These are phyloP conservation scores for Yoshiicerus persimilis DNA, from an alignment of 1,140 invertebrate species.

Conservation along the genomic window DNA sequence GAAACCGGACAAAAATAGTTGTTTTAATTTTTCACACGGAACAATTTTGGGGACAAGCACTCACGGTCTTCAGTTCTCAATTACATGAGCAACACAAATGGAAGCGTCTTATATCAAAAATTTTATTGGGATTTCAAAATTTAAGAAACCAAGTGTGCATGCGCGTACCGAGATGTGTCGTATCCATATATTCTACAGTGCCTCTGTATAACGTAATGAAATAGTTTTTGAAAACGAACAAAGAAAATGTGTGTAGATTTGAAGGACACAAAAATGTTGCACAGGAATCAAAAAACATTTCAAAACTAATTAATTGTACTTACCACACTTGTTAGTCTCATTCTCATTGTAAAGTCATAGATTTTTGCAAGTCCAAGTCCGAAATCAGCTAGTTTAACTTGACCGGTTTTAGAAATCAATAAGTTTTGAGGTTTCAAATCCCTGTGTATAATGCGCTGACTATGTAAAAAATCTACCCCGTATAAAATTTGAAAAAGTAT, in stretches of 20 bases:
- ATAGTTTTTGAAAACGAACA: too few species aligned
- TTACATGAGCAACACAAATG: too few species aligned
- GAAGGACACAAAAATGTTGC: neutral
- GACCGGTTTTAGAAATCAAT: constrained; percentile 77
- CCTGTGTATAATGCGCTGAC: constrained; percentile 83
- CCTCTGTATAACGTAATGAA: too few species aligned
- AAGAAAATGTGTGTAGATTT: too few species aligned
- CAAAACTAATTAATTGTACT: constrained; percentile 52
- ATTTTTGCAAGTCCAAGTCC: constrained; percentile 93
- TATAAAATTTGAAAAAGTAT: constrained; percentile 83
- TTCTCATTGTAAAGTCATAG: constrained; percentile 90
- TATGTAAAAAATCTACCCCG: constrained; percentile 94
- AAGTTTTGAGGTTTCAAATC: constrained; percentile 96
- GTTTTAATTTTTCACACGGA: too few species aligned
- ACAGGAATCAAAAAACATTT: neutral
- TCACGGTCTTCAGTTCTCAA: too few species aligned
- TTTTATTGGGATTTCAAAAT: too few species aligned
- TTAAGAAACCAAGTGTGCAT: too few species aligned
- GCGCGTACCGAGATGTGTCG: too few species aligned
- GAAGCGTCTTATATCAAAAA: too few species aligned
- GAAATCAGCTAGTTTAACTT: constrained; percentile 95
- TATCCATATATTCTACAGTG: neutral
- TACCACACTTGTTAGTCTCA: constrained; percentile 91
- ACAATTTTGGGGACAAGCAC: too few species aligned
- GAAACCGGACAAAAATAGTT: too few species aligned